Evolutionary conservation across 2,888 invertebrate species (phyloP).

Genomic region (Dynastes hyllus): DNA sequence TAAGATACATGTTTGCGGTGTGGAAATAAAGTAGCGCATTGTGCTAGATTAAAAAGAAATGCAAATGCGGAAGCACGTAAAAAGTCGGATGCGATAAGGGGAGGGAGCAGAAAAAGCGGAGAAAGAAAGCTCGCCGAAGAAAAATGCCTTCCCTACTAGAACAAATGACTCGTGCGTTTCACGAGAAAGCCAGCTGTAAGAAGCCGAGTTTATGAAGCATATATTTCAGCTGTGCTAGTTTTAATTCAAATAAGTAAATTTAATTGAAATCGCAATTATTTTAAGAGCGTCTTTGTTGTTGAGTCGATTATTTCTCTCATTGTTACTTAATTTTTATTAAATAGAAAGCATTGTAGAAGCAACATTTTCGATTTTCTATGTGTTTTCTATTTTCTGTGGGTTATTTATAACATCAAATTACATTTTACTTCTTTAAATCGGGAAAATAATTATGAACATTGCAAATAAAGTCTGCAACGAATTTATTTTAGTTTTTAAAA

Average conservation of each 20-base stretch:
- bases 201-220: conserved; percentile 39
- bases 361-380: too few relatives aligned
- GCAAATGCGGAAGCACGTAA: conserved; percentile 41
- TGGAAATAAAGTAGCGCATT: conserved; percentile 43
- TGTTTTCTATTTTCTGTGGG: too few relatives aligned
- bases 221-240: conserved; percentile 29
- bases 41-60: conserved; percentile 46
- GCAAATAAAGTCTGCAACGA: too few relatives aligned
- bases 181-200: conserved; percentile 13
- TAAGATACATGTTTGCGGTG: conserved; percentile 42
- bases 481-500: too few relatives aligned
- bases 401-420: too few relatives aligned
- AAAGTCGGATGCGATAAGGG: conserved; percentile 45
- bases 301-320: not conserved
- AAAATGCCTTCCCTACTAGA: conserved; percentile 39
- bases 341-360: too few relatives aligned
- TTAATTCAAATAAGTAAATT: conserved; percentile 31
- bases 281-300: not conserved
- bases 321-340: too few relatives aligned
- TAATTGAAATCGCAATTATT: conserved; percentile 10
- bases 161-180: conserved; percentile 45
- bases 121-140: conserved; percentile 42
- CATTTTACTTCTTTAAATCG: too few relatives aligned
- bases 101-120: conserved; percentile 20
- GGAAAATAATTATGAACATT: too few relatives aligned